Evolutionary conservation across 2,113 vertebrate species (phyloP).

Genomic region (Hystrix brachyura): DNA sequence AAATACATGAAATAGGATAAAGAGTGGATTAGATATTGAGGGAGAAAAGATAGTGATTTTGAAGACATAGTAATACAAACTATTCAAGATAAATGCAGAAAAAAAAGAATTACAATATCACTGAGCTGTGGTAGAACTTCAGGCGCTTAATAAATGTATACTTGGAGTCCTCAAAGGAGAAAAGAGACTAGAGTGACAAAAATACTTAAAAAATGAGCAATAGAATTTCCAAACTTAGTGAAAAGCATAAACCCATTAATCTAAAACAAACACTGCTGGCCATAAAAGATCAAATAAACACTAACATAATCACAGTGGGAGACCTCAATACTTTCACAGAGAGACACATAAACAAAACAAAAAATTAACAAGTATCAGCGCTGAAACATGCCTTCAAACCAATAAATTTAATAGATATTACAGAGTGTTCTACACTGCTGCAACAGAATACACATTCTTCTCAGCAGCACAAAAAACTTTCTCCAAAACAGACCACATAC

Average conservation of each 20-base stretch:
- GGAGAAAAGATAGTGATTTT: not conserved
- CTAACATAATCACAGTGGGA: no score
- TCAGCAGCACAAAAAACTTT: no score
- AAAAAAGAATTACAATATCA: not conserved
- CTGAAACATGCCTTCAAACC: no score
- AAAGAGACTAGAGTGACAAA: not conserved
- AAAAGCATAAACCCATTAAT: not conserved
- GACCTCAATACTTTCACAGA: no score
- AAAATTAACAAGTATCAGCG: no score
- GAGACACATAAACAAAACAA: no score
- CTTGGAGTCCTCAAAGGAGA: not conserved
- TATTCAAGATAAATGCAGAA: not conserved
- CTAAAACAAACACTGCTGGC: not conserved
- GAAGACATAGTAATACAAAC: not conserved
- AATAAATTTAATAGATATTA: no score
- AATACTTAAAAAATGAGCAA: not conserved
- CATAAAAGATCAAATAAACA: no score
- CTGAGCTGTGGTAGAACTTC: not conserved
- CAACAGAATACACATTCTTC: no score
- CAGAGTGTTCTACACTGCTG: no score
- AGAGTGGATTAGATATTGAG: not conserved
- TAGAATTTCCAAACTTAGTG: not conserved
- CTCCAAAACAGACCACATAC: not conserved
- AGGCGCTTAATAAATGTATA: not conserved
- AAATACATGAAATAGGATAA: not conserved